Conservation (phyloP, 2,888 invertebrate species). For the Phymatocera aterrima region DNA sequence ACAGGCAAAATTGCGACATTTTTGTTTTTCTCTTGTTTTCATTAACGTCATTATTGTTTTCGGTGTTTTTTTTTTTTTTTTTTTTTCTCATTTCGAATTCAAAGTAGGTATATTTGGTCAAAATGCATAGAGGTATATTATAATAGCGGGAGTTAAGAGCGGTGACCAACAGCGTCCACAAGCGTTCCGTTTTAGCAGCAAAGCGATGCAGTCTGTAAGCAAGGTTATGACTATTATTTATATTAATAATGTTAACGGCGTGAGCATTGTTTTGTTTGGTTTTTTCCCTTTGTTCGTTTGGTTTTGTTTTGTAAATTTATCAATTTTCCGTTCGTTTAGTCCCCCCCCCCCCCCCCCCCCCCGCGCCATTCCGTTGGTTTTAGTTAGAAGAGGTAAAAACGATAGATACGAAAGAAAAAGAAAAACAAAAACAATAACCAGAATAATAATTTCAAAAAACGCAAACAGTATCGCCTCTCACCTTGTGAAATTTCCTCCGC, state of each 20-base stretch:
- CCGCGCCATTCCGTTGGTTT: too few species aligned
- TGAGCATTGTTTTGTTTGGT: neutral
- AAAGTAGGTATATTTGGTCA: constrained; percentile 1
- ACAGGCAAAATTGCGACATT: too few species aligned
- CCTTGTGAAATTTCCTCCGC: neutral
- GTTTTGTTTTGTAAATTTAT: too few species aligned
- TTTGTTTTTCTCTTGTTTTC: too few species aligned
- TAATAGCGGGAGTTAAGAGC: constrained; percentile 40
- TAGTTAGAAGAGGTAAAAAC: constrained; percentile 7
- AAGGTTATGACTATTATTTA: constrained; percentile 36
- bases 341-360: too few species aligned
- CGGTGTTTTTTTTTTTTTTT: neutral
- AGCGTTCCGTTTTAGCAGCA: constrained; percentile 43
- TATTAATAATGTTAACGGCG: constrained; percentile 43
- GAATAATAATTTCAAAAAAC: neutral
- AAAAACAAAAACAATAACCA: neutral
- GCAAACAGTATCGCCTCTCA: neutral
- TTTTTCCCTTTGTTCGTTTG: too few species aligned
- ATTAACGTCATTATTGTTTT: too few species aligned
- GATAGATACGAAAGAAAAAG: neutral
- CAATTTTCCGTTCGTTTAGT: neutral
- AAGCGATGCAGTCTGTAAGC: constrained; percentile 46
- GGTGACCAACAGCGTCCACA: constrained; percentile 48
- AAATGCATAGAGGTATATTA: too few species aligned
- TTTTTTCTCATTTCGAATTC: constrained; percentile 13